Conservation (phyloP, 2,888 invertebrate species). For the Phortica okadai region DNA sequence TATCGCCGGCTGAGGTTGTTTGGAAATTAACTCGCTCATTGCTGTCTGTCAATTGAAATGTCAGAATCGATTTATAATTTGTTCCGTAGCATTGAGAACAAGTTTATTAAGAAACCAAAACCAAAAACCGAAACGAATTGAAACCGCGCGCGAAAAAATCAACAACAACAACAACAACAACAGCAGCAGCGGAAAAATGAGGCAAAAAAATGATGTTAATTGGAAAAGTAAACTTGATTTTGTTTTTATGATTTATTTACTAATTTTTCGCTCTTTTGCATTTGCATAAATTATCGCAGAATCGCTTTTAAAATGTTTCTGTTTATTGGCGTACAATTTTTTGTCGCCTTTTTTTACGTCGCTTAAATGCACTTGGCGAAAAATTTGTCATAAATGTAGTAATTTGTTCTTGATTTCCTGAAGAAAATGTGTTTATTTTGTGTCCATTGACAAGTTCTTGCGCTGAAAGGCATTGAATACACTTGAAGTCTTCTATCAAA, state of each 20-base stretch:
- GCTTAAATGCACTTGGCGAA: conserved; percentile 42
- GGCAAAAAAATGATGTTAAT: conserved; percentile 56
- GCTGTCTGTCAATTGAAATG: conserved; percentile 72
- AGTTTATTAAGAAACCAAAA: conserved; percentile 62
- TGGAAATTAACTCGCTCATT: conserved; percentile 71
- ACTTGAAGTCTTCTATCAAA: not conserved
- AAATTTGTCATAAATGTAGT: not conserved
- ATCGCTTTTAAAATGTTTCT: conserved; percentile 11
- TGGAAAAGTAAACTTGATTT: conserved; percentile 60
- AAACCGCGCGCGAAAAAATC: conserved; percentile 46
- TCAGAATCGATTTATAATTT: conserved; percentile 72
- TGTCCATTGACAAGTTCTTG: no score
- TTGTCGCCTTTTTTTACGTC: not conserved
- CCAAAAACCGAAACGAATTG: not conserved
- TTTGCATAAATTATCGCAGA: conserved; percentile 23
- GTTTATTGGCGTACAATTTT: not conserved
- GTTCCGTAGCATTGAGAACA: conserved; percentile 54
- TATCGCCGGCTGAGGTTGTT: conserved; percentile 34
- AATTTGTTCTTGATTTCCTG: no score
- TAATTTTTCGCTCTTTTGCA: conserved; percentile 24
- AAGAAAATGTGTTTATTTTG: no score
- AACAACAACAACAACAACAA: conserved; percentile 41
- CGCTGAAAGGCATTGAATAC: no score
- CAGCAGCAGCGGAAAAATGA: conserved; percentile 5
- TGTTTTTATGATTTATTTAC: conserved; percentile 59